Evolutionary conservation across 2,113 vertebrate species (phyloP).

Genomic region (Ancistrus triradiatus): DNA sequence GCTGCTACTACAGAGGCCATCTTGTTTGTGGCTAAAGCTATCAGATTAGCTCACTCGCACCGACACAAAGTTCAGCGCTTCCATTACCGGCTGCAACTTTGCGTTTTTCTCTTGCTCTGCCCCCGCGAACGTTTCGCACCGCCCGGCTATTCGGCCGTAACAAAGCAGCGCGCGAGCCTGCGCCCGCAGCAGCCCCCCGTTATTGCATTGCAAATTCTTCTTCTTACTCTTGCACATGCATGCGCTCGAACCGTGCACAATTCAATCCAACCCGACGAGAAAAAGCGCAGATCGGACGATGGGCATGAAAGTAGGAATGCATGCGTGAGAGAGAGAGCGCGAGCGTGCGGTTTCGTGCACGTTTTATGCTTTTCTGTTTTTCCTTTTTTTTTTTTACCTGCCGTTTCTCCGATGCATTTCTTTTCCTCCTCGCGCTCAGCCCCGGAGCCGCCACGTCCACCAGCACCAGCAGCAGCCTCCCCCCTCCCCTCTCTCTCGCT

Average conservation of each 20-base stretch:
- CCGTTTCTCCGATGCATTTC: conserved; percentile 58
- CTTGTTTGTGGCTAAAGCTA: conserved; percentile 64
- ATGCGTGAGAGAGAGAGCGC: not conserved
- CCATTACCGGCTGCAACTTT: conserved; percentile 33
- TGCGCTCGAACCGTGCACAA: conserved; percentile 19
- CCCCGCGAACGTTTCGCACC: not conserved
- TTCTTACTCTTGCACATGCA: not conserved
- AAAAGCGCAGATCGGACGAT: not conserved
- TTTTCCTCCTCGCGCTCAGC: conserved; percentile 33
- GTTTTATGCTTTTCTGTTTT: not conserved
- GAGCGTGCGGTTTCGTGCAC: not conserved
- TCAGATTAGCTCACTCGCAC: conserved; percentile 9
- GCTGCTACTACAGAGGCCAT: conserved; percentile 69
- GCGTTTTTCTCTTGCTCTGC: not conserved
- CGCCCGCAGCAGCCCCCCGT: not conserved
- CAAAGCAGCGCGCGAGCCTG: not conserved
- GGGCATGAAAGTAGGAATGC: not conserved
- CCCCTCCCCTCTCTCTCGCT: conserved; percentile 42
- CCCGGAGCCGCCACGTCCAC: conserved; percentile 75
- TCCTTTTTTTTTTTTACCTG: conserved; percentile 57
- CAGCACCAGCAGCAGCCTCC: conserved; percentile 52
- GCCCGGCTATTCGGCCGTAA: not conserved
- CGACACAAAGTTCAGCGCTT: conserved; percentile 40
- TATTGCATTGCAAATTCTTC: not conserved
- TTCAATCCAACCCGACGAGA: not conserved